These are phyloP conservation scores for Ciconia nigra DNA, from an alignment of 2,797 vertebrate species.

Conservation along the genomic window DNA sequence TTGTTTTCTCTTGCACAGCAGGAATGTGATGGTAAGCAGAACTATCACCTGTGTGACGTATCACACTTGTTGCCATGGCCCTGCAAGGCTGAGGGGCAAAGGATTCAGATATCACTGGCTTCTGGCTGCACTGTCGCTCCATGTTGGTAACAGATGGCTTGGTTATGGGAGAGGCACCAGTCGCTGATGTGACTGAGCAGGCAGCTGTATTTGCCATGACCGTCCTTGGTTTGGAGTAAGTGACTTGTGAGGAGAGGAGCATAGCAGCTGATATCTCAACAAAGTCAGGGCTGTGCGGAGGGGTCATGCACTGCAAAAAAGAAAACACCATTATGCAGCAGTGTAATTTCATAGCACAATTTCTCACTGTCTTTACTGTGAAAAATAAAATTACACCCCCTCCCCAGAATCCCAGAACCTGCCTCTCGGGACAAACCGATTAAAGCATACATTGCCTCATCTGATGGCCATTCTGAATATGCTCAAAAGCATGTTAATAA, in stretches of 20 bases:
- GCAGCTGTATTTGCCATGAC: slow-evolving; percentile 26
- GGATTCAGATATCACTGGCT: slow-evolving; percentile 22
- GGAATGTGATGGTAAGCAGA: slow-evolving; percentile 77
- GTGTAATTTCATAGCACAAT: background rate
- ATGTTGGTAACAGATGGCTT: background rate
- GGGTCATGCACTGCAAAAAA: slow-evolving; percentile 92
- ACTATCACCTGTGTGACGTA: slow-evolving; percentile 85
- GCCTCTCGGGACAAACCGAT: background rate
- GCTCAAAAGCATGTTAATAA: background rate
- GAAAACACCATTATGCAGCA: background rate
- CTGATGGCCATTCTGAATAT: background rate
- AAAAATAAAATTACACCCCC: background rate
- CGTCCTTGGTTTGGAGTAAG: slow-evolving; percentile 59
- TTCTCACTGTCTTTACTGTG: background rate
- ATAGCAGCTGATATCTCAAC: slow-evolving; percentile 76
- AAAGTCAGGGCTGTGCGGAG: slow-evolving; percentile 93
- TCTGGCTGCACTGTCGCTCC: background rate
- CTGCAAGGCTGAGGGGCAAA: slow-evolving; percentile 65
- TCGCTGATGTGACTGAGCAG: background rate
- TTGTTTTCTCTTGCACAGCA: slow-evolving; percentile 40
- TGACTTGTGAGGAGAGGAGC: slow-evolving; percentile 63
- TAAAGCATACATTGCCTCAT: background rate
- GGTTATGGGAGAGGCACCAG: background rate
- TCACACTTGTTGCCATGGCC: slow-evolving; percentile 88
- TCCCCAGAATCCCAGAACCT: background rate